phyloP scores from a whole-genome alignment of 2,113 vertebrate species.

The Gavialis gangeticus region DNA sequence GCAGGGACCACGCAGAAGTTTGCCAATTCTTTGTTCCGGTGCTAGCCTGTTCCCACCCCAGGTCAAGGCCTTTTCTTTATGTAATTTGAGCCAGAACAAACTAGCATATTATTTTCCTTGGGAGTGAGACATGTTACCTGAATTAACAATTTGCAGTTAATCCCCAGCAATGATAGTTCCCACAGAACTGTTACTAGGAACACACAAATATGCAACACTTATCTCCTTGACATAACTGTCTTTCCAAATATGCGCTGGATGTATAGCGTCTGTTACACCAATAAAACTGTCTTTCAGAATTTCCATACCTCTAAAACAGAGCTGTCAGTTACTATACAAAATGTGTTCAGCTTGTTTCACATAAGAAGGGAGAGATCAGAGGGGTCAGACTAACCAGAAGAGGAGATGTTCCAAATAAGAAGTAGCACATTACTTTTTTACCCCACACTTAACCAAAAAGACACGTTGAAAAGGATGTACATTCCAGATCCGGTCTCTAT shows the following conservation, averaged over 20 bases:
- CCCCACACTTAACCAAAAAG: background rate
- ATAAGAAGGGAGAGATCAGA: background rate
- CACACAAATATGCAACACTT: background rate
- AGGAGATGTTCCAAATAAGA: background rate
- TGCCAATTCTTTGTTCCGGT: background rate
- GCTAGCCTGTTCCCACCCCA: background rate
- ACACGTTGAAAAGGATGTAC: background rate
- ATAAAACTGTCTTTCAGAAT: background rate
- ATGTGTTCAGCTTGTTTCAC: background rate
- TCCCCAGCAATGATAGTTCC: background rate
- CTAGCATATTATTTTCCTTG: background rate
- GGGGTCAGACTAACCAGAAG: background rate
- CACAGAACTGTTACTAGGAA: background rate
- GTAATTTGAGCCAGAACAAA: background rate
- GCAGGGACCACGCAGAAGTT: background rate
- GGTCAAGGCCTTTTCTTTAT: background rate
- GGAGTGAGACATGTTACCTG: background rate
- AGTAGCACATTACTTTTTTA: background rate
- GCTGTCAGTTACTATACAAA: background rate
- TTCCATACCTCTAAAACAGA: background rate
- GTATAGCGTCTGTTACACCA: background rate
- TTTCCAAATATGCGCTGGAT: background rate
- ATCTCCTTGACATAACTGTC: background rate
- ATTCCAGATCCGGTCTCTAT: background rate
- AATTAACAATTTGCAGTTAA: background rate